Evolutionary conservation across 2,888 invertebrate species (phyloP).

Genomic region (Crossocerus cetratus): DNA sequence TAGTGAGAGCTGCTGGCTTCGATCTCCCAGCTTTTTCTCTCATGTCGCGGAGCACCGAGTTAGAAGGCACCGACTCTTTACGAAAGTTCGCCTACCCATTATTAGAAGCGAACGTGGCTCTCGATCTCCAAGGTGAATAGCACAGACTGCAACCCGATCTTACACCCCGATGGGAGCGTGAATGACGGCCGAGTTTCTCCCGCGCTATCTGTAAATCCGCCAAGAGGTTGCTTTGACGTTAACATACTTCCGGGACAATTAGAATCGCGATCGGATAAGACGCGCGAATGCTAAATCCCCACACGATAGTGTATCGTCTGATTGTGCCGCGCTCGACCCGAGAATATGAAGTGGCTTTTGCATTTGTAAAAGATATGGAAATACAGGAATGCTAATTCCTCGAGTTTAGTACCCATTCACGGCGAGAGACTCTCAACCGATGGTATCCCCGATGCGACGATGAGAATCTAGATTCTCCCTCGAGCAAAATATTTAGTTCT

Average conservation of each 20-base stretch:
- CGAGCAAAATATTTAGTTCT: not conserved
- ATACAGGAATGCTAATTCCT: not conserved
- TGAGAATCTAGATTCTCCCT: not conserved
- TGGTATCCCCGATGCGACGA: not conserved
- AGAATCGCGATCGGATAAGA: not conserved
- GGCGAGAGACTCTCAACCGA: not conserved
- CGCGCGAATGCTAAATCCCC: not conserved
- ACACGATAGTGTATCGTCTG: no score
- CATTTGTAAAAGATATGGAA: not conserved
- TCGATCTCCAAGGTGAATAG: slow-evolving; percentile 4
- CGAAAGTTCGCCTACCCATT: not conserved
- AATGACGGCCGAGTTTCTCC: not conserved
- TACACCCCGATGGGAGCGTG: no score
- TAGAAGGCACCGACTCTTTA: not conserved
- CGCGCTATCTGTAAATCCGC: not conserved
- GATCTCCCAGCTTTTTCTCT: slow-evolving; percentile 26
- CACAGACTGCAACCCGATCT: not conserved
- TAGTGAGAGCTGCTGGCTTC: slow-evolving; percentile 37
- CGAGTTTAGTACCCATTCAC: not conserved
- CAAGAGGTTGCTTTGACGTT: not conserved
- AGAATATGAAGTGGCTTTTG: not conserved
- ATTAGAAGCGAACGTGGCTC: not conserved
- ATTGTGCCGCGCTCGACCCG: no score
- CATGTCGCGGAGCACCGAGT: slow-evolving; percentile 2
- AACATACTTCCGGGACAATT: not conserved